Conservation (phyloP, 2,888 invertebrate species). For the Chymomyza caudatula region DNA sequence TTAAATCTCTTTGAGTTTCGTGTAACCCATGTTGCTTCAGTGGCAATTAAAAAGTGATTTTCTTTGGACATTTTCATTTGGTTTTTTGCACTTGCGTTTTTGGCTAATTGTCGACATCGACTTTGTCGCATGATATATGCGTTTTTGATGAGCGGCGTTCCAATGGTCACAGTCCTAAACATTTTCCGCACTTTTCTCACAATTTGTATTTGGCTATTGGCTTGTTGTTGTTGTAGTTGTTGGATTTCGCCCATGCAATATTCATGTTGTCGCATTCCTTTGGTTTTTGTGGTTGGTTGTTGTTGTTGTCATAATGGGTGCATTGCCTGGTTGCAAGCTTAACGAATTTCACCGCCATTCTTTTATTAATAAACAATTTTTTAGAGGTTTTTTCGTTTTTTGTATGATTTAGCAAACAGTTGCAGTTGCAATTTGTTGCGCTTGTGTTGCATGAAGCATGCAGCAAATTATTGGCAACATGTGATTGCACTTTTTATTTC, state of each 20-base stretch:
- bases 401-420: not conserved
- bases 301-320: slow-evolving; percentile 47
- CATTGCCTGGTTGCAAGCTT: slow-evolving; percentile 17
- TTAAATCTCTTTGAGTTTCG: too few relatives aligned
- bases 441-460: not conserved
- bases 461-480: not conserved
- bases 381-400: not conserved
- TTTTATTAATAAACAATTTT: not conserved
- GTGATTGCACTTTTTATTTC: not conserved
- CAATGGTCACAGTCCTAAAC: not conserved
- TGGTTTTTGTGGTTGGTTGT: slow-evolving; percentile 50
- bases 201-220: not conserved
- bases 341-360: not conserved
- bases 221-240: not conserved
- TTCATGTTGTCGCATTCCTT: slow-evolving; percentile 59
- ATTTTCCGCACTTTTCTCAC: not conserved
- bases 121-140: slow-evolving; percentile 50
- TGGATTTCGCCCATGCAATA: slow-evolving; percentile 20
- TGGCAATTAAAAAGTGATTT: slow-evolving; percentile 18
- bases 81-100: not conserved
- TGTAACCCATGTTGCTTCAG: not conserved
- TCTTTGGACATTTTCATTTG: slow-evolving; percentile 15
- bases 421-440: not conserved
- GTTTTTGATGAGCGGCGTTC: slow-evolving; percentile 46
- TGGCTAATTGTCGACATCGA: slow-evolving; percentile 5